Evolutionary conservation across 2,797 vertebrate genomes (phyloP).

Genomic region (Nothura maculosa): DNA sequence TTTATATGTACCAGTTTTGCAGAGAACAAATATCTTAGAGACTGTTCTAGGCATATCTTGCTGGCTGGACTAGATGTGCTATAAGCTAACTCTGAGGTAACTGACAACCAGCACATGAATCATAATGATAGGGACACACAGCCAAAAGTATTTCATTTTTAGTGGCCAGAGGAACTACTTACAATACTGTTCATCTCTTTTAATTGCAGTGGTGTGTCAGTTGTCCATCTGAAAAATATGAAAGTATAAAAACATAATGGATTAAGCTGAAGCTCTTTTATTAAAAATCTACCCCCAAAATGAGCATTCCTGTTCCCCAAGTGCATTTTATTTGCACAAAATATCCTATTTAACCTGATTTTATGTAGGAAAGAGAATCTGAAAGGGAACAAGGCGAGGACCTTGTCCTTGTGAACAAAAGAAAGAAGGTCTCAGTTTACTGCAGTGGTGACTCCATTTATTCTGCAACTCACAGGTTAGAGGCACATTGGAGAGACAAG

Average conservation of each 20-base stretch:
- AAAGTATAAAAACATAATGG: rapidly evolving
- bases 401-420: neutral
- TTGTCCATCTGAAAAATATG: neutral
- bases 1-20: neutral
- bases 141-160: neutral
- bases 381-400: neutral
- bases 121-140: neutral
- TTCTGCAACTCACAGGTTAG: neutral
- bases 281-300: neutral
- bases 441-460: neutral
- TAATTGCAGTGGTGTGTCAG: neutral
- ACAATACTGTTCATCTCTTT: neutral
- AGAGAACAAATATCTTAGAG: neutral
- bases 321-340: neutral
- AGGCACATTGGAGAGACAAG: neutral
- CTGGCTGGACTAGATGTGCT: neutral
- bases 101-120: neutral
- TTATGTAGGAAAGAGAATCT: neutral
- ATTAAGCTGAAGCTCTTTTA: neutral
- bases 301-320: rapidly evolving
- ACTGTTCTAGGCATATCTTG: neutral
- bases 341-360: neutral
- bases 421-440: neutral
- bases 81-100: neutral
- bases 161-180: neutral